phyloP scores from a whole-genome alignment of 2,113 vertebrate species.

The Chiloscyllium plagiosum region DNA sequence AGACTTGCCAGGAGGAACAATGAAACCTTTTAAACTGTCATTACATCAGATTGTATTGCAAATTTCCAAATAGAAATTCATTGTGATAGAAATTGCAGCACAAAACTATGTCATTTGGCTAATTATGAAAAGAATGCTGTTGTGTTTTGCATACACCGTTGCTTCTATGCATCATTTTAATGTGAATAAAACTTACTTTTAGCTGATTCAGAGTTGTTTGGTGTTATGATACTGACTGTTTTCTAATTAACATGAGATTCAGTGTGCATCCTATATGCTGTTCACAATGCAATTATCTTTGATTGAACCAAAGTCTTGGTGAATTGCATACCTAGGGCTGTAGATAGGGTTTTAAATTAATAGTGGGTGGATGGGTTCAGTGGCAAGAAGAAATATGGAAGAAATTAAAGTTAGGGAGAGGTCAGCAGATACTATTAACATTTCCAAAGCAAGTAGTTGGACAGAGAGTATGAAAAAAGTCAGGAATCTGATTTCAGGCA shows the following conservation, averaged over 20 bases:
- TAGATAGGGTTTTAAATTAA: no score
- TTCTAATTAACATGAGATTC: background rate
- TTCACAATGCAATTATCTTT: background rate
- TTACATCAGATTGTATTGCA: background rate
- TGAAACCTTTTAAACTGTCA: background rate
- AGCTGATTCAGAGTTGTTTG: background rate
- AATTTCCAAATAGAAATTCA: background rate
- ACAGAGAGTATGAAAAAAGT: no score
- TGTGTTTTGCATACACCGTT: background rate
- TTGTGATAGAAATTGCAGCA: background rate
- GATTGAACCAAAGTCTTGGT: background rate
- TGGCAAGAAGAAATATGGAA: no score
- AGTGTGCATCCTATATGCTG: background rate
- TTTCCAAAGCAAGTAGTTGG: no score
- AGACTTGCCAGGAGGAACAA: constrained; percentile 4
- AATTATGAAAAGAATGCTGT: background rate
- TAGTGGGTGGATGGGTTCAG: no score
- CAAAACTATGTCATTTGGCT: background rate
- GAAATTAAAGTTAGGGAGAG: no score
- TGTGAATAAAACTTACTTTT: background rate
- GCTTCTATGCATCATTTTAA: background rate
- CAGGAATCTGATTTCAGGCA: no score
- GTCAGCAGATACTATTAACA: no score
- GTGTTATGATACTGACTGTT: background rate
- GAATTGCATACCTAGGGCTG: no score